Percentiles rank a stretch among this genome's conserved stretches.
These are phyloP conservation scores for Chaenodraco wilsoni DNA, from an alignment of 2,797 vertebrate species.

Conservation along the genomic window DNA sequence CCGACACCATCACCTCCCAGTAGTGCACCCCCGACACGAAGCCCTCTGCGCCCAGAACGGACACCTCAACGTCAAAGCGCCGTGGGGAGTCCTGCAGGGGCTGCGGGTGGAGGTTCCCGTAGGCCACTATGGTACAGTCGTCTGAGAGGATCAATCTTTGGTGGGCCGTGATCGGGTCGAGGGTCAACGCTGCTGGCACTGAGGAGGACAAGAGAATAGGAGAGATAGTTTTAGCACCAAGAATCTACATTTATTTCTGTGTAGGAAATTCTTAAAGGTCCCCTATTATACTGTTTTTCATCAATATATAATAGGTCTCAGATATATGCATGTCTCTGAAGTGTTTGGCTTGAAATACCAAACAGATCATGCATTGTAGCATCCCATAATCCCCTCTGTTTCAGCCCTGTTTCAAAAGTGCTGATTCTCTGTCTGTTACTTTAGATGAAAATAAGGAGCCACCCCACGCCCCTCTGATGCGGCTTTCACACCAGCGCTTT, in stretches of 20 bases:
- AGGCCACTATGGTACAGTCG: conserved; percentile 98
- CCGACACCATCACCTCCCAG: conserved; percentile 98
- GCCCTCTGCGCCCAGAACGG: conserved; percentile 92
- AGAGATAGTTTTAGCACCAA: conserved; percentile 13
- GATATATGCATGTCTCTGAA: no score
- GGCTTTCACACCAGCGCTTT: no score
- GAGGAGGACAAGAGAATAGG: conserved; percentile 19
- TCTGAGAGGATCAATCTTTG: conserved; percentile 97
- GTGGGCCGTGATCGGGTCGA: conserved; percentile 95
- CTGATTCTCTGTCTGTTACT: no score
- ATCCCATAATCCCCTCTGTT: no score
- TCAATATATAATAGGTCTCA: no score
- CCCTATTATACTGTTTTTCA: no score
- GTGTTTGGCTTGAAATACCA: no score
- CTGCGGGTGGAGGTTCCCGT: conserved; percentile 95
- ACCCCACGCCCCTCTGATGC: no score
- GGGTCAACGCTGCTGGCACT: conserved; percentile 93
- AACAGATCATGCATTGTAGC: no score
- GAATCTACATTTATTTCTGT: conserved; percentile 2
- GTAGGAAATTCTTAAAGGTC: background rate
- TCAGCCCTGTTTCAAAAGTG: no score
- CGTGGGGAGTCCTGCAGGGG: conserved; percentile 96
- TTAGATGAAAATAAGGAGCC: no score
- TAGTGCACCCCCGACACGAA: conserved; percentile 92
- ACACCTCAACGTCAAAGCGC: conserved; percentile 97